A percentile compares a stretch with the other conserved stretches of the same genome.
Conservation (phyloP, 2,888 invertebrate genomes). For the Chymomyza caudatula region DNA sequence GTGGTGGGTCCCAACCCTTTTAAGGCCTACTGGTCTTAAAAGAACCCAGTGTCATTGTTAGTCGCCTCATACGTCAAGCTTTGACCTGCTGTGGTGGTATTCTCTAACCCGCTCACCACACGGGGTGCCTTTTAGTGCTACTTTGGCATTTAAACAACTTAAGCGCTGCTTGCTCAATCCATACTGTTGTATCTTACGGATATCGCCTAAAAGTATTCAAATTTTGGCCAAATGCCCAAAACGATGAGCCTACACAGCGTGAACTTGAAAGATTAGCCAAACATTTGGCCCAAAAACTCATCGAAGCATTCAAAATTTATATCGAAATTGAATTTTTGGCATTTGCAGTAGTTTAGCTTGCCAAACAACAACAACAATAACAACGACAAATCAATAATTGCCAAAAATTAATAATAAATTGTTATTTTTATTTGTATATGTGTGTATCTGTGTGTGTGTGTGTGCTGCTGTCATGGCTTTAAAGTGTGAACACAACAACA, state of each 20-base stretch:
- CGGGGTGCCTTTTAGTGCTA: neutral
- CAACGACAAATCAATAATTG: slow-evolving; percentile 1
- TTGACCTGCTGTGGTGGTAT: too few species aligned
- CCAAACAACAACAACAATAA: slow-evolving; percentile 23
- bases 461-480: slow-evolving; percentile 29
- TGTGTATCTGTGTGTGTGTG: neutral
- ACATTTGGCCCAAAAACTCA: slow-evolving; percentile 1
- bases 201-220: neutral
- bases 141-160: slow-evolving; percentile 14
- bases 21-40: too few species aligned
- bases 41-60: too few species aligned
- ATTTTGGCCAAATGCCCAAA: slow-evolving; percentile 9
- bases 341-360: slow-evolving; percentile 27
- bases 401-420: slow-evolving; percentile 33
- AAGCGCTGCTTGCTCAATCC: neutral
- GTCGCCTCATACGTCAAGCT: too few species aligned
- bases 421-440: slow-evolving; percentile 19
- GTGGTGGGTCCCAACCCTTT: too few species aligned
- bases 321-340: slow-evolving; percentile 39
- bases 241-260: slow-evolving; percentile 11
- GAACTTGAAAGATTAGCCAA: slow-evolving; percentile 21
- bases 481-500: slow-evolving; percentile 1
- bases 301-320: neutral
- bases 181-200: neutral
- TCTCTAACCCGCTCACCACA: too few species aligned